Evolutionary conservation across 2,888 invertebrate genomes (phyloP).

Genomic region (Colostygia pectinataria): DNA sequence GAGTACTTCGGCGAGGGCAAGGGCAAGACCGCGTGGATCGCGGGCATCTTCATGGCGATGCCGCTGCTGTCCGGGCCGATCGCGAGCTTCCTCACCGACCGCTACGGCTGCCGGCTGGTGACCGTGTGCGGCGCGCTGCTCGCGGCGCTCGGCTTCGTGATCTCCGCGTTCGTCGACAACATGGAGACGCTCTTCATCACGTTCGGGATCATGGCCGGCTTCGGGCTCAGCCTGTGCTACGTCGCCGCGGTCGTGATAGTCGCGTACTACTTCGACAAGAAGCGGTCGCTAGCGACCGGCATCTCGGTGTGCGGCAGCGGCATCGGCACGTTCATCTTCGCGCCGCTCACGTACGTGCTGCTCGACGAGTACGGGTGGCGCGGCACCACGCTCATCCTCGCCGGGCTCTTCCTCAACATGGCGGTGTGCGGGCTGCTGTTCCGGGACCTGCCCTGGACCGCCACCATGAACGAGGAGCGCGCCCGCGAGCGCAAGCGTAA

Average conservation of each 20-base stretch:
- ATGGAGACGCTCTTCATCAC: slow-evolving; percentile 91
- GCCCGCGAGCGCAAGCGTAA: slow-evolving; percentile 85
- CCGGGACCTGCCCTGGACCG: slow-evolving; percentile 85
- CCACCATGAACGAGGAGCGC: slow-evolving; percentile 83
- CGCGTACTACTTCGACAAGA: slow-evolving; percentile 94
- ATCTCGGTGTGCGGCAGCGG: slow-evolving; percentile 94
- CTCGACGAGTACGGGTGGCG: slow-evolving; percentile 92
- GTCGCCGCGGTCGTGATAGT: slow-evolving; percentile 96
- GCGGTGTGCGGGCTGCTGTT: slow-evolving; percentile 92
- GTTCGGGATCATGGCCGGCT: slow-evolving; percentile 92
- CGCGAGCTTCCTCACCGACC: slow-evolving; percentile 91
- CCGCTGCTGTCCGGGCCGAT: slow-evolving; percentile 93
- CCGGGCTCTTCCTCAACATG: slow-evolving; percentile 91
- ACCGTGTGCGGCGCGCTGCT: slow-evolving; percentile 90
- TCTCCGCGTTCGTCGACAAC: slow-evolving; percentile 89
- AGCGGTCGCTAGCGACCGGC: slow-evolving; percentile 92
- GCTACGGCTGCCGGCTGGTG: slow-evolving; percentile 91
- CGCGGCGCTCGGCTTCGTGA: slow-evolving; percentile 89
- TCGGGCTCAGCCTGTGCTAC: slow-evolving; percentile 93
- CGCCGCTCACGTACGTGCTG: slow-evolving; percentile 89
- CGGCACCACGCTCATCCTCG: slow-evolving; percentile 91
- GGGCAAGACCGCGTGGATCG: slow-evolving; percentile 95
- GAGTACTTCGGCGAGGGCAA: slow-evolving; percentile 93
- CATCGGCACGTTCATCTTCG: slow-evolving; percentile 93
- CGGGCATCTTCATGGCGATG: slow-evolving; percentile 95